These are phyloP conservation scores for Lepidurus apus DNA, from an alignment of 1,140 invertebrate species.

Conservation along the genomic window DNA sequence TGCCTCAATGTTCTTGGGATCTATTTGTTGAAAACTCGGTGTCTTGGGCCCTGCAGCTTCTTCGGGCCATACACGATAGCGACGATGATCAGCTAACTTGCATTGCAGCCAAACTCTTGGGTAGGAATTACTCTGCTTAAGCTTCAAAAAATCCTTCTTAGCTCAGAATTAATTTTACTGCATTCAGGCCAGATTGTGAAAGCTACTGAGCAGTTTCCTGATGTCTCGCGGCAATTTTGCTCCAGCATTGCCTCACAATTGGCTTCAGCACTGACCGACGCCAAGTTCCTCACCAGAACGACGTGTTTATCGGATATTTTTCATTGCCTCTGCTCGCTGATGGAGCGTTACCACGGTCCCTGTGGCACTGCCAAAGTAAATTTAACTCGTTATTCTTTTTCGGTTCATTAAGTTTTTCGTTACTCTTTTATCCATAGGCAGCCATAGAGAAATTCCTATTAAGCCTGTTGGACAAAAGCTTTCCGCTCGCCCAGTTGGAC, in stretches of 20 bases:
- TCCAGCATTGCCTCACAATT: neutral
- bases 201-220: neutral
- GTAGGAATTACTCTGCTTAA: neutral
- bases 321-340: neutral
- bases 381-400: neutral
- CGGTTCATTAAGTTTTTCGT: neutral
- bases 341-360: neutral
- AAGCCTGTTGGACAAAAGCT: neutral
- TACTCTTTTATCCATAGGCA: neutral
- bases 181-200: neutral
- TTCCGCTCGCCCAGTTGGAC: neutral
- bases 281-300: neutral
- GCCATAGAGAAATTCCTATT: neutral
- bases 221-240: neutral
- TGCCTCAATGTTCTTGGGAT: constrained; percentile 15
- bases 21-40: neutral
- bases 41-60: neutral
- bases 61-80: neutral
- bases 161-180: neutral
- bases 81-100: neutral
- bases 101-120: neutral
- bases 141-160: neutral
- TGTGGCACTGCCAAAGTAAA: neutral
- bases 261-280: neutral
- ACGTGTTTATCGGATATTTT: neutral